phyloP scores from a whole-genome alignment of 2,797 vertebrate species.

The Austrolebias charrua region DNA sequence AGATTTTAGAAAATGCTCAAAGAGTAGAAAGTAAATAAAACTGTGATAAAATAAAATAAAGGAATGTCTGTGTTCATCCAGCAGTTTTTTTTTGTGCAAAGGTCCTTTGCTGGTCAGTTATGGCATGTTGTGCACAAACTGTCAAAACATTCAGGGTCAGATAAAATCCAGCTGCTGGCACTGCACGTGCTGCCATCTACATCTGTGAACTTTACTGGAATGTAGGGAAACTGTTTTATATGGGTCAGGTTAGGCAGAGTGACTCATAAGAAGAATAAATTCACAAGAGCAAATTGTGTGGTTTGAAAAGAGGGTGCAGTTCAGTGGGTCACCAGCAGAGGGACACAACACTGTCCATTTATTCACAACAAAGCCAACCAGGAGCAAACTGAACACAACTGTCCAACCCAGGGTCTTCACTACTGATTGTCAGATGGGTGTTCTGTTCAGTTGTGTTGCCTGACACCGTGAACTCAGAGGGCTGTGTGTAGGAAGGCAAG shows the following conservation, averaged over 20 bases:
- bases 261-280: slow-evolving; percentile 7
- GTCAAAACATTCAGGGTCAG: slow-evolving; percentile 1
- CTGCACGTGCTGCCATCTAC: not conserved
- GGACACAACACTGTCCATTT: slow-evolving; percentile 8
- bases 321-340: slow-evolving; percentile 54
- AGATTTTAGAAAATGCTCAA: no score
- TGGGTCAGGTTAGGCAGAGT: not conserved
- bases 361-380: not conserved
- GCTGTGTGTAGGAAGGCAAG: slow-evolving; percentile 2
- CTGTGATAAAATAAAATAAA: not conserved
- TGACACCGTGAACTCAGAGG: not conserved
- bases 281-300: not conserved
- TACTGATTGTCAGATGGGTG: slow-evolving; percentile 12
- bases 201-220: not conserved
- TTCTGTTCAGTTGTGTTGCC: not conserved
- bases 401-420: not conserved
- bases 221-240: not conserved
- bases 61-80: no score
- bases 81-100: not conserved
- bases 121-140: not conserved
- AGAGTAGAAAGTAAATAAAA: not conserved
- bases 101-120: no score
- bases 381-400: not conserved
- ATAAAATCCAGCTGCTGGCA: not conserved
- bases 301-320: slow-evolving; percentile 13